Evolutionary conservation across 2,797 vertebrate genomes (phyloP), one percentile per base, ranked within the genome.

Genomic region (Gymnothorax reevesii): DNA sequence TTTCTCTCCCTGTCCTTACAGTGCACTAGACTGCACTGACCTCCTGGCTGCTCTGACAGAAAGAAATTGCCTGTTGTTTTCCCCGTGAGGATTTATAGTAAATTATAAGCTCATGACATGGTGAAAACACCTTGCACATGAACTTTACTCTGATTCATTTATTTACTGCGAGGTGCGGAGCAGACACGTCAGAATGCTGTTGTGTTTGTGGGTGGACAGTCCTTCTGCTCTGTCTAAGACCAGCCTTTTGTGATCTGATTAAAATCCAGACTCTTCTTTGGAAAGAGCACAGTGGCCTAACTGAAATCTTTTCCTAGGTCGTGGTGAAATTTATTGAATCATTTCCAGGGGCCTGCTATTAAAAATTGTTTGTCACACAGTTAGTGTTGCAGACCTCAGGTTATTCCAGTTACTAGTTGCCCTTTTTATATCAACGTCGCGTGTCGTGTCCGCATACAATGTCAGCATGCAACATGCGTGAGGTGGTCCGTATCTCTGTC

Each of bases 121-220:
- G 77, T 77, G 49, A 64, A 82, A 82, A 49, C 59, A 22, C 77
- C 33, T 82, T 82, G 17, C 9, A 86, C 42, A 5, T 83, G 82
- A 33, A 42, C 60, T 83, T 83, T 64, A 86, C 27, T 71, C 22
- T 22, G 25, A 75, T 84, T 20, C 49, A 59, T 5, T 59, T 54
- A 33, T 86, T 86, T 49, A 82, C 55, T 20, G 66, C 59, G 73
- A 77, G 49, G 17, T 52, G 55, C 33, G 49, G 66, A 27, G 9
- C 4, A 20, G n/a, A 9, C 17, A 22, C 52, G n/a, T 54, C 49
- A 79, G 54, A 79, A 22, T 6, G 75, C 49, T 20, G n/a, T n/a
- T 7, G 13, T 55, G 55, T 2, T n/a, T 22, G 8, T 54, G 49
- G 20, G 75, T 20, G 7, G 73, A 52, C 42, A 49, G 42, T 77